A percentile compares a stretch with the other conserved stretches of the same genome.
Conservation (phyloP, 2,888 invertebrate genomes). For the Aphrophora alni region DNA sequence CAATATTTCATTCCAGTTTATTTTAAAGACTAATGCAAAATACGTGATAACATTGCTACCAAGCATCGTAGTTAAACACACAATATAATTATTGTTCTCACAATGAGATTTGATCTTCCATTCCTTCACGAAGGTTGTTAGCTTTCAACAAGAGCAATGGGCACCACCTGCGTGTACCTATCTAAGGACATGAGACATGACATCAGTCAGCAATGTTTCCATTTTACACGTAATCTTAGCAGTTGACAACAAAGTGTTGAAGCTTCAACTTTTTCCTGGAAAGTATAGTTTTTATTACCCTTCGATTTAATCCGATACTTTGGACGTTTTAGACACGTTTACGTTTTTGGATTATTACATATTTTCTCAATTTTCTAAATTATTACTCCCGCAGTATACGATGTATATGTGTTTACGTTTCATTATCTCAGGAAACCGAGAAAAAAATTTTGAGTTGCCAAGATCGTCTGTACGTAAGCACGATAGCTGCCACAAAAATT, state of each 20-base stretch:
- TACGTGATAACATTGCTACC: too few relatives aligned
- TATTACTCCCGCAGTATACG: too few relatives aligned
- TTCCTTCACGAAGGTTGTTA: neutral
- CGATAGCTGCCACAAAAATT: too few relatives aligned
- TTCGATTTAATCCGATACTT: neutral
- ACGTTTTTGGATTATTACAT: too few relatives aligned
- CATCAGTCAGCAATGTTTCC: neutral
- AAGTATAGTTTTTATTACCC: neutral
- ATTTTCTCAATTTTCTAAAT: too few relatives aligned
- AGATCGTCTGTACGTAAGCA: too few relatives aligned
- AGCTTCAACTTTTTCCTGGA: neutral
- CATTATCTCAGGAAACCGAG: too few relatives aligned
- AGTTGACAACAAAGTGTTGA: neutral
- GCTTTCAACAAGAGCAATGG: neutral
- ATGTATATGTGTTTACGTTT: too few relatives aligned
- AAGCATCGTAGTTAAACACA: neutral
- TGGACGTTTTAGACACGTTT: too few relatives aligned
- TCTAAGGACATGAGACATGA: neutral
- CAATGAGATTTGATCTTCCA: neutral
- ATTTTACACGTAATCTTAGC: neutral
- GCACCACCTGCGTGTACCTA: neutral
- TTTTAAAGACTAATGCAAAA: too few relatives aligned
- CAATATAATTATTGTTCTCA: neutral
- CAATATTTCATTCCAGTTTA: too few relatives aligned
- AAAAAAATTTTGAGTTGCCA: too few relatives aligned